Evolutionary conservation across 2,888 invertebrate species (phyloP), one percentile per base, ranked within the genome.

Genomic region (Ectropis crepuscularia): DNA sequence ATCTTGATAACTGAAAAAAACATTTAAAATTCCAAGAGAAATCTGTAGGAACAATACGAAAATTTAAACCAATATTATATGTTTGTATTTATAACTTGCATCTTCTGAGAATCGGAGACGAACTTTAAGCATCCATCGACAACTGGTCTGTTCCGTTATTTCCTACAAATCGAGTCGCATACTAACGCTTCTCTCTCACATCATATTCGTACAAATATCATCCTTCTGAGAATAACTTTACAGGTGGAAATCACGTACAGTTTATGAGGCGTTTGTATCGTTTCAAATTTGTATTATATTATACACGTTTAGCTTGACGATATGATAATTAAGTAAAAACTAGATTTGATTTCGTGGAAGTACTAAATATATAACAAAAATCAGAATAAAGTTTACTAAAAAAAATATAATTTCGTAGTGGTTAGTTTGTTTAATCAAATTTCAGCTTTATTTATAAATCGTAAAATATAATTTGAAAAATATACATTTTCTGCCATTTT

Each of bases 81-180:
- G 16, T 28, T 28, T 4, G 16, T 41, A 41, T 41, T 41, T 42
- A 41, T 51, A 41, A 51, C 16, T 28, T 60, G 64, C 58, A 68
- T 63, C 61, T 64, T 63, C 53, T 38, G 51, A 65, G 48, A 63
- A 60, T 28, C 51, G 49, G 48, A 62, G 47, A 61, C 59, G 50
- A 76, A 76, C 71, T 76, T 76, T 67, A 76, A 76, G 80, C 79
- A 79, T 78, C 75, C 77, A 76, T 80, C 75, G 74, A 76, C 71
- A 78, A 85, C 84, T 82, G 80, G 86, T 82, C 73, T 75, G 83
- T 89, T 82, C 90, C 90, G 90, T 90, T 90, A 90, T 85, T 87
- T 86, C 85, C 85, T 80, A 87, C 85, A 83, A 88, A 86, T 85
- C 84, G 79, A 74, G 77, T 76, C 80, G 84, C 86, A 86, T 87